These are phyloP conservation scores for Struthidea cinerea DNA, from an alignment of 2,113 vertebrate genomes.

Conservation along the genomic window DNA sequence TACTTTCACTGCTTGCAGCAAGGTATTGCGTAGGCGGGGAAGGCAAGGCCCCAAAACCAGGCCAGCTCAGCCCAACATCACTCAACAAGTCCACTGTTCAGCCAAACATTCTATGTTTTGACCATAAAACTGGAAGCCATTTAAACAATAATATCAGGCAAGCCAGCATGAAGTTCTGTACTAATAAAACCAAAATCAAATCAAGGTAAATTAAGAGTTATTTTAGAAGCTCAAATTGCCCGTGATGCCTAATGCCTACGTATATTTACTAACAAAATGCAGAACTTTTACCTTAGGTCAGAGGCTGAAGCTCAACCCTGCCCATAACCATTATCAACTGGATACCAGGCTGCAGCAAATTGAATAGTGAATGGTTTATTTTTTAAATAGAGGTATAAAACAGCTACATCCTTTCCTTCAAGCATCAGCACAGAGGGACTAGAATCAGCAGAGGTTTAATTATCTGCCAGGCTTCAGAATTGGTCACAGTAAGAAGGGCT, in stretches of 20 bases:
- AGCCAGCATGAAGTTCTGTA: neutral
- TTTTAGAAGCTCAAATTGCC: neutral
- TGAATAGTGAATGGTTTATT: neutral
- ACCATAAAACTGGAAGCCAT: neutral
- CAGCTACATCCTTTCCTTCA: neutral
- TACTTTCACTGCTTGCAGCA: neutral
- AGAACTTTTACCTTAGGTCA: neutral
- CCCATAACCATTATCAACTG: neutral
- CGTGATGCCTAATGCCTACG: neutral
- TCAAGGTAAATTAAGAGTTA: neutral
- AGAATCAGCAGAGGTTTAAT: neutral
- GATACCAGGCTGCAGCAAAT: neutral
- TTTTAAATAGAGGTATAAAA: neutral
- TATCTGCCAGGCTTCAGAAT: neutral
- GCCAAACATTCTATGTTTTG: neutral
- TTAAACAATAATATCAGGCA: neutral
- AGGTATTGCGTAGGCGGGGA: neutral
- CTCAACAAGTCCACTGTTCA: neutral
- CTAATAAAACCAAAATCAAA: neutral
- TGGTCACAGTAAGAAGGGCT: neutral
- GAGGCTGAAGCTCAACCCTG: neutral
- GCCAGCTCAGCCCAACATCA: neutral
- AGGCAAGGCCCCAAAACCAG: neutral
- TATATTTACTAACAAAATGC: neutral
- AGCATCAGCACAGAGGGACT: neutral